Evolutionary conservation across 30 jellyfish, hydroid and myxozoan genomes (phyloP).

Genomic region (Morbakka virulenta): DNA sequence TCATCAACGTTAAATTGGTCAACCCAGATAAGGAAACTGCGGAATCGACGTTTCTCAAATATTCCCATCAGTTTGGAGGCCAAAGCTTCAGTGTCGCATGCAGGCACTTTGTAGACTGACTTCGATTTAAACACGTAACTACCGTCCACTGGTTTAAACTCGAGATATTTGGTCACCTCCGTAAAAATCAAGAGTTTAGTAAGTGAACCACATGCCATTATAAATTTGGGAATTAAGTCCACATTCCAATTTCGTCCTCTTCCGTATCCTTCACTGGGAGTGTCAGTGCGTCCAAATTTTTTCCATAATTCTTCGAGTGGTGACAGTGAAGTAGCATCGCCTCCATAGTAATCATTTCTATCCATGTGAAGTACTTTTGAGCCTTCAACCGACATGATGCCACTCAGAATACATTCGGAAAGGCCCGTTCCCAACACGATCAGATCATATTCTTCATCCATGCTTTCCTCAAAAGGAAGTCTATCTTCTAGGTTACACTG

Average conservation of each 20-base stretch:
- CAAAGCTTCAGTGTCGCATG: slow-evolving; percentile 92
- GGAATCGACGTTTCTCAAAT: slow-evolving; percentile 90
- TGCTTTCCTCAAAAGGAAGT: too few species aligned
- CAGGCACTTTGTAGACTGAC: slow-evolving; percentile 97
- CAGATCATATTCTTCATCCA: slow-evolving; percentile 98
- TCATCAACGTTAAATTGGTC: slow-evolving; percentile 58
- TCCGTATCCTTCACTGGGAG: slow-evolving; percentile 84
- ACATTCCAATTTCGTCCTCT: slow-evolving; percentile 98
- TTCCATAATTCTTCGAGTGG: slow-evolving; percentile 88
- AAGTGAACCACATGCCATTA: slow-evolving; percentile 97
- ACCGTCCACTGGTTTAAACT: slow-evolving; percentile 96
- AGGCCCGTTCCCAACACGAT: slow-evolving; percentile 98
- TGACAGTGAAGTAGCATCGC: slow-evolving; percentile 95
- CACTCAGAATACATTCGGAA: slow-evolving; percentile 97
- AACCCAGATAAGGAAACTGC: slow-evolving; percentile 73
- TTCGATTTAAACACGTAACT: slow-evolving; percentile 91
- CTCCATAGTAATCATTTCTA: slow-evolving; percentile 97
- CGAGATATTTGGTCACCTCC: slow-evolving; percentile 95
- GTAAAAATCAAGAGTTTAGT: slow-evolving; percentile 81
- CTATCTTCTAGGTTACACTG: too few species aligned
- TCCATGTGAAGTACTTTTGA: slow-evolving; percentile 98
- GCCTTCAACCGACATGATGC: slow-evolving; percentile 95
- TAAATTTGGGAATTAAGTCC: slow-evolving; percentile 91
- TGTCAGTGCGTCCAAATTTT: slow-evolving; percentile 63
- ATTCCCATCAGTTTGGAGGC: slow-evolving; percentile 97